Conservation (phyloP, 2,113 vertebrate species). For the Eptesicus fuscus region DNA sequence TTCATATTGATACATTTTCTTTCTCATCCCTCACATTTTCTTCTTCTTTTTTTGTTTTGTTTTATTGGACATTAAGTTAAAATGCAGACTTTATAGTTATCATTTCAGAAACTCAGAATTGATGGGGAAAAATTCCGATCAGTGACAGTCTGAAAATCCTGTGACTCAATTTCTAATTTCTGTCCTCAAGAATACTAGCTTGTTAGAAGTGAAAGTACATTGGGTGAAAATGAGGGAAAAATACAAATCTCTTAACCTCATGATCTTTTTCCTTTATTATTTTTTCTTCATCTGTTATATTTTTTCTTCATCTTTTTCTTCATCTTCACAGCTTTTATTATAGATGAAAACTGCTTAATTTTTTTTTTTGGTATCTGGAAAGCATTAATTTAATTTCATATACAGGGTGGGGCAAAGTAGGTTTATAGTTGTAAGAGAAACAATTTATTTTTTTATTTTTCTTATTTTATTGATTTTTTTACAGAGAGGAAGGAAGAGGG, state of each 20-base stretch:
- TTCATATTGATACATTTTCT: neutral
- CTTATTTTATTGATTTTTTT: no score
- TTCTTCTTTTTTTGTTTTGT: conserved; percentile 1
- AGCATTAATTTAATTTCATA: neutral
- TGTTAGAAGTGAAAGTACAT: neutral
- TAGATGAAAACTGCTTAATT: neutral
- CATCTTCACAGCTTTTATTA: neutral
- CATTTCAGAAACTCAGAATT: neutral
- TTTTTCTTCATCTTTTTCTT: no score
- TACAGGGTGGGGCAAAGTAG: no score
- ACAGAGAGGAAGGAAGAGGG: no score
- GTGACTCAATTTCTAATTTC: neutral
- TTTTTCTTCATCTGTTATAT: neutral
- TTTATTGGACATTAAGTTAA: neutral
- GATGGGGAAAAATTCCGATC: neutral
- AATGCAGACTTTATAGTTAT: neutral
- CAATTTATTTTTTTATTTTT: neutral
- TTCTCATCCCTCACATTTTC: neutral
- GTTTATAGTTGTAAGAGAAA: neutral
- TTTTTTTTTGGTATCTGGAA: neutral
- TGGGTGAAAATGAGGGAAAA: neutral
- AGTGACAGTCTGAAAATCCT: neutral
- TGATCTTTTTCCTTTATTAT: neutral
- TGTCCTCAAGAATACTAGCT: neutral
- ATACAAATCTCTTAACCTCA: neutral